A percentile compares a stretch with the other conserved stretches of the same genome.
Evolutionary conservation across 1,140 invertebrate species (phyloP).

Genomic region (Trichoplusia ni): DNA sequence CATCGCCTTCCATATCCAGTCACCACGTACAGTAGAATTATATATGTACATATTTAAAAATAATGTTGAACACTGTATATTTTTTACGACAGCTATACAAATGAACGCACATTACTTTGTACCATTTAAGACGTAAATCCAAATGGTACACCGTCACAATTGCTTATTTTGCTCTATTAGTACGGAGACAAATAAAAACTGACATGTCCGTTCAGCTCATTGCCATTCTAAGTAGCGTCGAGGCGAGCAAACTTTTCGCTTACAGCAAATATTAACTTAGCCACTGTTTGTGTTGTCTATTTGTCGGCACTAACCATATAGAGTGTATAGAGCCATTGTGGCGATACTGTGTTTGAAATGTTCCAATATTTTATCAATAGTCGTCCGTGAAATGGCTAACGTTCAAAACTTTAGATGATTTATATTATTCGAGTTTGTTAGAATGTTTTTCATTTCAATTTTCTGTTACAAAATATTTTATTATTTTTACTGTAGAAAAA

Average conservation of each 20-base stretch:
- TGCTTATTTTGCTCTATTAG: constrained; percentile 37
- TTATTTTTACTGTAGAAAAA: constrained; percentile 2
- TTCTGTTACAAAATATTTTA: not conserved
- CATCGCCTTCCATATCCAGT: no score
- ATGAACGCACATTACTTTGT: constrained; percentile 14
- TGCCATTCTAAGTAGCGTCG: constrained; percentile 36
- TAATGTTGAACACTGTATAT: no score
- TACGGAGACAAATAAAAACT: constrained; percentile 41
- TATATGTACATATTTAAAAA: no score
- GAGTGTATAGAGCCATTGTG: constrained; percentile 14
- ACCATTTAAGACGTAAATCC: no score
- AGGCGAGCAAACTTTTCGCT: constrained; percentile 35
- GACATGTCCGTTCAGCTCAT: constrained; percentile 42
- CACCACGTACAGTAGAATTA: no score
- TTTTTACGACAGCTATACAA: no score
- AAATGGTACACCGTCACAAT: not conserved
- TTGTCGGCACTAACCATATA: constrained; percentile 7
- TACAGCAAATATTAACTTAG: constrained; percentile 36
- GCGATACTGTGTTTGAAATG: not conserved
- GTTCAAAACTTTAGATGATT: constrained; percentile 19
- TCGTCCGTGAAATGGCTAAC: not conserved
- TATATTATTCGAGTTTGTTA: constrained; percentile 11
- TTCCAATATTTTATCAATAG: constrained; percentile 14
- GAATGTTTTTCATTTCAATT: constrained; percentile 18
- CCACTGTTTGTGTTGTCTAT: constrained; percentile 25